Evolutionary conservation across 2,113 vertebrate species (phyloP), one percentile per base, ranked within the genome.

Genomic region (Eublepharis macularius): DNA sequence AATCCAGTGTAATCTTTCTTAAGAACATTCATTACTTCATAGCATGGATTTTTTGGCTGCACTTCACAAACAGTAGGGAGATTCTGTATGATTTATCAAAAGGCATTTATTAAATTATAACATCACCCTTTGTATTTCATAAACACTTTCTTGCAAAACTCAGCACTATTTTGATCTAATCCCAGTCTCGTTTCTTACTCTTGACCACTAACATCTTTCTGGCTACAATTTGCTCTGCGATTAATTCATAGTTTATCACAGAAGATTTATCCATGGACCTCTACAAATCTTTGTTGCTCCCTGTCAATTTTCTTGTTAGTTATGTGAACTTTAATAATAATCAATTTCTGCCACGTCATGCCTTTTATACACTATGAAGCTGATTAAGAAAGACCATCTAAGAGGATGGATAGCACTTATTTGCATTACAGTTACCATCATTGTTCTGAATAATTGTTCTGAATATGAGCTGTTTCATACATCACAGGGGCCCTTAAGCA

Each of bases 1-100:
- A 92, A 95, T 91, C 92, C 80, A 82, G 4, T 60, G 10, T 91
- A 90, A 94, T 93, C 90, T 92, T 73, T 45, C 88, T 85, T 47
- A 94, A 84, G 57, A 95, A 36, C 66, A 32, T 78, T 80, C 91
- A 86, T 93, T 91, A 87, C 91, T 92, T 85, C 92, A 91, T 90
- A 91, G 90, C 83, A 51, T 2, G 79, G 80, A 82, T 87, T 89
- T n/a, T 92, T 92, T 76, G 73, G 84, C 68, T 75, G 0, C 0
- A 51, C 3, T 76, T 93, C 84, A 88, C 87, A 83, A 83, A 0
- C 60, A 78, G 63, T 12, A 77, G 76, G 8, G 73, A 82, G 78
- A 73, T 91, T 87, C 26, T 80, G 39, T 16, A 79, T 86, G 43
- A 76, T 45, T 93, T 80, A 4, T 83, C 81, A 85, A n/a, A 63